These are phyloP conservation scores for Dasyurus viverrinus DNA, from an alignment of 2,113 vertebrate genomes.

Conservation along the genomic window DNA sequence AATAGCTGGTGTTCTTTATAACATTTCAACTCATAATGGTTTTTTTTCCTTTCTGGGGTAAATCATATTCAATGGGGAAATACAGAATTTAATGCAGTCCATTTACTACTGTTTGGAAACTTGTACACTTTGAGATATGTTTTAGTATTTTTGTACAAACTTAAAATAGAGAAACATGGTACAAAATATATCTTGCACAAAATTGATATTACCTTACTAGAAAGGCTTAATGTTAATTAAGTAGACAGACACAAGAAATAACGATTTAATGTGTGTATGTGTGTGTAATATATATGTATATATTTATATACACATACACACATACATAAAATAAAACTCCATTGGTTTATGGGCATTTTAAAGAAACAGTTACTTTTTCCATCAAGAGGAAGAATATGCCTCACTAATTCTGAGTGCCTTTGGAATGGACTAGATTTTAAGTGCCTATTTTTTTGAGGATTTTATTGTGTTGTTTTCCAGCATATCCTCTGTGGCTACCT, in stretches of 20 bases:
- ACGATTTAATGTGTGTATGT: constrained; percentile 52
- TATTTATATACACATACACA: no score
- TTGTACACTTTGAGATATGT: constrained; percentile 80
- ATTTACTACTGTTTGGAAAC: constrained; percentile 76
- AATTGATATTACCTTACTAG: constrained; percentile 74
- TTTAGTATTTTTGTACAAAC: constrained; percentile 79
- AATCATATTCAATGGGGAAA: constrained; percentile 57
- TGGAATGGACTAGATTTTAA: constrained; percentile 88
- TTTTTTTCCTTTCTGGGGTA: constrained; percentile 71
- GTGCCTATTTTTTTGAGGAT: constrained; percentile 82
- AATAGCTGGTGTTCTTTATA: constrained; percentile 65
- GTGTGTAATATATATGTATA: no score
- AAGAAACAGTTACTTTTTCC: constrained; percentile 80
- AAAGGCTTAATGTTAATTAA: constrained; percentile 78
- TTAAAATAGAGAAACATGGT: constrained; percentile 78
- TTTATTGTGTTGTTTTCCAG: constrained; percentile 82
- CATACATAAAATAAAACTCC: constrained; percentile 62
- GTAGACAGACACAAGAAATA: constrained; percentile 76
- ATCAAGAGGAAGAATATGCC: constrained; percentile 67
- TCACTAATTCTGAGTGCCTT: constrained; percentile 94
- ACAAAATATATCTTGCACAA: constrained; percentile 70
- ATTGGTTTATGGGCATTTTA: constrained; percentile 74
- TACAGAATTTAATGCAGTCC: constrained; percentile 80
- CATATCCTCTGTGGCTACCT: constrained; percentile 86
- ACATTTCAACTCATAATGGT: constrained; percentile 77